A percentile compares a stretch with the other conserved stretches of the same genome.
phyloP scores from a whole-genome alignment of 2,113 vertebrate species.

The Cricetomys ansorgei region DNA sequence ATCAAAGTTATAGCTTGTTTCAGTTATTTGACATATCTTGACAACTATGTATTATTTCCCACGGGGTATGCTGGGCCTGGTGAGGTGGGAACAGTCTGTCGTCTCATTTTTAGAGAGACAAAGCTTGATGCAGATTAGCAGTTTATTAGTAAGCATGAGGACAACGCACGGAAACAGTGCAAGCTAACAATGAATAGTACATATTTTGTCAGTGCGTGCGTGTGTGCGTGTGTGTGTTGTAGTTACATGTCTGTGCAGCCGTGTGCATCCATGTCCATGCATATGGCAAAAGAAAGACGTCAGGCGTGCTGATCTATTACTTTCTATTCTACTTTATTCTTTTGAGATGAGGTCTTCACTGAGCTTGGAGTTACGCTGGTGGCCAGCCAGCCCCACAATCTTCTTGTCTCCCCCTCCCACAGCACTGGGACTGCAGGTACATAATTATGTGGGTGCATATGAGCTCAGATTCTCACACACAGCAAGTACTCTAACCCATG shows the following conservation, averaged over 20 bases:
- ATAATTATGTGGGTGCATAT: no score
- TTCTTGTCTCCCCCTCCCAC: background rate
- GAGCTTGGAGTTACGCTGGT: no score
- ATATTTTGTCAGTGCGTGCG: background rate
- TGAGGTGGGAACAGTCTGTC: background rate
- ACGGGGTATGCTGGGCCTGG: background rate
- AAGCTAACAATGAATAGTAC: background rate
- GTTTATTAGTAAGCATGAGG: background rate
- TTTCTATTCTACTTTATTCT: background rate
- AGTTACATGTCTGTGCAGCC: background rate
- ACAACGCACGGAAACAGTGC: background rate
- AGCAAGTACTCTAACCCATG: background rate
- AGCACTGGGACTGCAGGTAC: background rate
- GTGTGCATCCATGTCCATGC: background rate
- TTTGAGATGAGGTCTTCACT: no score
- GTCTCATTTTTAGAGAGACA: background rate
- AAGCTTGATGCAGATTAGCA: background rate
- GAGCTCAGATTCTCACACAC: background rate
- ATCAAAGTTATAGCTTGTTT: background rate
- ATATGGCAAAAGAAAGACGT: background rate
- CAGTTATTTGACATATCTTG: background rate
- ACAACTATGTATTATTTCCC: background rate
- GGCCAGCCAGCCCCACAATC: background rate
- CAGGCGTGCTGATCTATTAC: background rate
- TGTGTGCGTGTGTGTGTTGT: no score